Base-by-base conservation (phyloP, 2,113 vertebrate genomes). In the Sapayoa aenigma region DNA sequence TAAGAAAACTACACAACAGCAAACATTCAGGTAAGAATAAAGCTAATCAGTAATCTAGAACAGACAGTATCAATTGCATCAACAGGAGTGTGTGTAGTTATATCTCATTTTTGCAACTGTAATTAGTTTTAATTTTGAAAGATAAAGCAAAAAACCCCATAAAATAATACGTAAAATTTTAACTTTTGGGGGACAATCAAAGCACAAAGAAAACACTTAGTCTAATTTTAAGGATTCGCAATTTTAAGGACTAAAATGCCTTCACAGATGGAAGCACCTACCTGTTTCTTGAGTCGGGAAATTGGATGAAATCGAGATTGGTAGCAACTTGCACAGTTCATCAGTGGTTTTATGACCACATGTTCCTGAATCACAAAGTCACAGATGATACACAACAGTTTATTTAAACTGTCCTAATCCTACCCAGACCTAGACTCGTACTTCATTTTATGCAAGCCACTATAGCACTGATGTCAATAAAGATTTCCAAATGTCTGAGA, bases 301-400 rank as follows among this genome's bases (percentile, higher is more conserved):
- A 96, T 53, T 2, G 98, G 98, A 87, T 98, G 98, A 94, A 98
- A 98, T 56, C 49, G 97, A 77, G 98, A 97, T 8, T 4, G 30
- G 89, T 98, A 98, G 56, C 66, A 67, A 66, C 68, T 90, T 7
- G 93, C 95, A 37, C 89, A 94, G 30, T 12, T 62, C 9, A 97
- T 71, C 81, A 98, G 37, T 5, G 84, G 21, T 53, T 69, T 79
- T 41, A 98, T 33, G 9, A 21, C 28, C 37, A 72, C 5, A 5
- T 91, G 87, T 12, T 97, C 98, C 98, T 98, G 69, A 91, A 94
- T 91, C 35, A 84, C 33, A 87, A 75, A 95, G 66, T 55, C 88
- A 83, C 6, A 93, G 59, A 91, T n/a, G 94, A 89, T 9, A 80
- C 7, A 84, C 24, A 83, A 82, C 20, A 66, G n/a, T 59, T 90